phyloP scores from a whole-genome alignment of 1,140 invertebrate genomes.

The Subanguina moxae region DNA sequence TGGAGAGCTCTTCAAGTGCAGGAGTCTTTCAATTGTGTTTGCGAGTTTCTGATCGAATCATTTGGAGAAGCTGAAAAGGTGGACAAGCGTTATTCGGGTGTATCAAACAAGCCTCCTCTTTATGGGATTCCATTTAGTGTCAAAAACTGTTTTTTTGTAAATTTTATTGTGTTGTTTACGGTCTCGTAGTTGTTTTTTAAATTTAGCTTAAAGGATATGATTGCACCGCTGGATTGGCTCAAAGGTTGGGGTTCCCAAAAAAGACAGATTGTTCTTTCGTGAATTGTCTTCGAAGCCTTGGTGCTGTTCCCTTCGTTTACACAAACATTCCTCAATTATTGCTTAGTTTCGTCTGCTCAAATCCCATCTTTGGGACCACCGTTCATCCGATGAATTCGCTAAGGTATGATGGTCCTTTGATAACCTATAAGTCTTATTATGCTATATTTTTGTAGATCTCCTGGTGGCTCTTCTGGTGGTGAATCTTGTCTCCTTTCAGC shows the following conservation, averaged over 20 bases:
- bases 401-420: neutral
- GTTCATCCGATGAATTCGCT: conserved; percentile 38
- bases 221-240: conserved; percentile 60
- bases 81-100: conserved; percentile 19
- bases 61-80: conserved; percentile 31
- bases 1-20: conserved; percentile 44
- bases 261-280: conserved; percentile 58
- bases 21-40: conserved; percentile 28
- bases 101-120: conserved; percentile 45
- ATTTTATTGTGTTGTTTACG: neutral
- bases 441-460: conserved; percentile 25
- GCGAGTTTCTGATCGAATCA: conserved; percentile 34
- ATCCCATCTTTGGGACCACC: conserved; percentile 54
- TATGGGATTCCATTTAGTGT: conserved; percentile 55
- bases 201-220: conserved; percentile 60
- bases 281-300: conserved; percentile 42
- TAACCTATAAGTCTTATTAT: neutral
- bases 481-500: conserved; percentile 60
- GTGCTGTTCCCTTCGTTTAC: conserved; percentile 61
- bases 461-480: conserved; percentile 57
- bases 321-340: conserved; percentile 62
- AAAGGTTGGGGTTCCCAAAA: conserved; percentile 58
- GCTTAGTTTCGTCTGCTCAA: conserved; percentile 52
- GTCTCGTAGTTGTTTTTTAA: neutral
- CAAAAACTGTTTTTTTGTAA: conserved; percentile 53